A percentile compares a stretch with the other conserved stretches of the same genome.
These are phyloP conservation scores for Orestias chungarensis DNA, from an alignment of 2,797 vertebrate species.

Conservation along the genomic window DNA sequence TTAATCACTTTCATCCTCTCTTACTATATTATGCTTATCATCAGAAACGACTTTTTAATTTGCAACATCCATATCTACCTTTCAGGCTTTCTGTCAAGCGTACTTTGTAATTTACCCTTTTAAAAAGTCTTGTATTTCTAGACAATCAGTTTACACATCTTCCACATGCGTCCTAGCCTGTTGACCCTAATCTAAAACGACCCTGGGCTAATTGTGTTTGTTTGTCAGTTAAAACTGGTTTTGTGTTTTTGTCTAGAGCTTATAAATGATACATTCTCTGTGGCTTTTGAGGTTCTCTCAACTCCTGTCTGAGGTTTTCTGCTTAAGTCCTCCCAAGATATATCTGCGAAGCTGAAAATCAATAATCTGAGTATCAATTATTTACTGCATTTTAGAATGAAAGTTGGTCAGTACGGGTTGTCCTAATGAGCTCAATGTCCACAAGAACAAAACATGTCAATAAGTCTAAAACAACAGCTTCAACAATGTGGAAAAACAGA, in stretches of 20 bases:
- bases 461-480: not conserved
- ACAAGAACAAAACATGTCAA: not conserved
- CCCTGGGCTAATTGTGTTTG: conserved; percentile 37
- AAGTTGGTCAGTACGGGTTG: not conserved
- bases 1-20: conserved; percentile 54
- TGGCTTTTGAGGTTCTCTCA: not conserved
- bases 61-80: conserved; percentile 18
- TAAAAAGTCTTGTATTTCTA: conserved; percentile 62
- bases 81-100: not conserved
- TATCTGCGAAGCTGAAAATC: conserved; percentile 8
- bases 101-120: conserved; percentile 66
- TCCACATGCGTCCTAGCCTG: conserved; percentile 23
- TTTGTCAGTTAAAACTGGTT: conserved; percentile 22
- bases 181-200: conserved; percentile 39
- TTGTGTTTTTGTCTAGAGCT: not conserved
- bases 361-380: not conserved
- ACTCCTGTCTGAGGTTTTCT: conserved; percentile 13
- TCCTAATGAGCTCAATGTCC: not conserved
- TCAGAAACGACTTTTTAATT: conserved; percentile 35
- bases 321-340: conserved; percentile 1
- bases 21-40: conserved; percentile 17
- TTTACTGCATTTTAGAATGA: not conserved
- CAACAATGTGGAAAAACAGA: not conserved
- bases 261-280: not conserved
- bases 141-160: conserved; percentile 43